These are phyloP conservation scores for Pontoporia blainvillei DNA, from an alignment of 2,113 vertebrate genomes.

Conservation along the genomic window DNA sequence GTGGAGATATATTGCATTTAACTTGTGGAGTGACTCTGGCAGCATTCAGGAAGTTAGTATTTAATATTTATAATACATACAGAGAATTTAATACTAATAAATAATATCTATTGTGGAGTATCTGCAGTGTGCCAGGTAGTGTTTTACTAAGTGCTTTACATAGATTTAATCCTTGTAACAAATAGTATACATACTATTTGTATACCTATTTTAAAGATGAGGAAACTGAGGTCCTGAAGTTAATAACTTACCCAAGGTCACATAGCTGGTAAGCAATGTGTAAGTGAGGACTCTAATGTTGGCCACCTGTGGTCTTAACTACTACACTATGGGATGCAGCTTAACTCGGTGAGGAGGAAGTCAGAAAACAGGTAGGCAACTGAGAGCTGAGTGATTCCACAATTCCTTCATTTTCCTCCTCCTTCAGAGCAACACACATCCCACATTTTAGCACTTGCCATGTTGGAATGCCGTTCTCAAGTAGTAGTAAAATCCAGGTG, in stretches of 20 bases:
- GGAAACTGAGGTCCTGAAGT: not conserved
- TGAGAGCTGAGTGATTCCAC: not conserved
- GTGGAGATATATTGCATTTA: constrained; percentile 1
- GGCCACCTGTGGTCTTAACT: not conserved
- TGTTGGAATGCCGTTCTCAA: not conserved
- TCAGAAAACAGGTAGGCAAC: not conserved
- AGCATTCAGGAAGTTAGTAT: not conserved
- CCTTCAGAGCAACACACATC: not conserved
- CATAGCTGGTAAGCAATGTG: not conserved
- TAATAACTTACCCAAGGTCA: not conserved
- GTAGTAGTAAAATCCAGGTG: not conserved
- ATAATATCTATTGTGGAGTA: not conserved
- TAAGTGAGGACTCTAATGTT: not conserved
- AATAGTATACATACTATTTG: not conserved
- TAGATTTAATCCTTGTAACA: not conserved
- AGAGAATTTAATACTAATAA: not conserved
- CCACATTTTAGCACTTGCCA: not conserved
- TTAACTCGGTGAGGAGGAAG: not conserved
- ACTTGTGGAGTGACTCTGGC: not conserved
- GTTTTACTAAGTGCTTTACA: not conserved
- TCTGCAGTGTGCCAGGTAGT: not conserved
- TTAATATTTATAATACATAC: not conserved
- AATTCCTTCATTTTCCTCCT: not conserved
- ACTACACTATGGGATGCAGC: not conserved
- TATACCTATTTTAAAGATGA: not conserved